Evolutionary conservation across 1,140 invertebrate genomes (phyloP).

Genomic region (Drosophila truncata): DNA sequence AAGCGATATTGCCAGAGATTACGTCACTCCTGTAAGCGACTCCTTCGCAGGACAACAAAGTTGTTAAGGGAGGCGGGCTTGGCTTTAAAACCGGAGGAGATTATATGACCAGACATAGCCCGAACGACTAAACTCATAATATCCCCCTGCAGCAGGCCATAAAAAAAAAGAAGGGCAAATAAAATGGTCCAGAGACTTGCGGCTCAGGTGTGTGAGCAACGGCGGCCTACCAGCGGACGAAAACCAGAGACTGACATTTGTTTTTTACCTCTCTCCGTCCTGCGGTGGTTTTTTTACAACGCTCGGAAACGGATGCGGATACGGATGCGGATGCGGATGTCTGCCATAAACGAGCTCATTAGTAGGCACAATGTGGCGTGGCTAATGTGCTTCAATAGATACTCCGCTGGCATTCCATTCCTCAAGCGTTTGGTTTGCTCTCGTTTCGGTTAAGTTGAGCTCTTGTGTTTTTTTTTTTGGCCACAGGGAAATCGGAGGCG

Average conservation of each 20-base stretch:
- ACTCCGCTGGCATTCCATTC: conserved; percentile 44
- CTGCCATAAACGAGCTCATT: conserved; percentile 71
- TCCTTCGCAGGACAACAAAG: conserved; percentile 36
- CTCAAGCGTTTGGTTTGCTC: conserved; percentile 19
- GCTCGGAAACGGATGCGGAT: conserved; percentile 52
- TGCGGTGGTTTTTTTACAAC: conserved; percentile 30
- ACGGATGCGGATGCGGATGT: conserved; percentile 69
- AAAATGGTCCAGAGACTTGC: conserved; percentile 29
- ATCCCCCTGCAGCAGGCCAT: conserved; percentile 30
- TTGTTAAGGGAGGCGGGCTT: not conserved
- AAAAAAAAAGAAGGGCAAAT: conserved; percentile 45
- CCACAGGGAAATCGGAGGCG: conserved; percentile 35
- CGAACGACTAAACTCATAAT: conserved; percentile 44
- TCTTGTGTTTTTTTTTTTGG: conserved; percentile 50
- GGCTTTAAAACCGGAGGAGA: conserved; percentile 28
- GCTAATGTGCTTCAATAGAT: conserved; percentile 49
- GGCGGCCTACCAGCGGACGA: conserved; percentile 9
- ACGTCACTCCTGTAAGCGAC: conserved; percentile 21
- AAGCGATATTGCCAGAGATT: conserved; percentile 30
- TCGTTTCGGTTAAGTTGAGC: conserved; percentile 36
- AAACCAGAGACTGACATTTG: conserved; percentile 45
- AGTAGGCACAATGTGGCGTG: conserved; percentile 68
- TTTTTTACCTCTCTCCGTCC: conserved; percentile 5
- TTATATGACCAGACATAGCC: conserved; percentile 31
- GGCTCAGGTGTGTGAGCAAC: conserved; percentile 34